Conservation (phyloP, 23 tunicate species). For the Corella eumyota region DNA sequence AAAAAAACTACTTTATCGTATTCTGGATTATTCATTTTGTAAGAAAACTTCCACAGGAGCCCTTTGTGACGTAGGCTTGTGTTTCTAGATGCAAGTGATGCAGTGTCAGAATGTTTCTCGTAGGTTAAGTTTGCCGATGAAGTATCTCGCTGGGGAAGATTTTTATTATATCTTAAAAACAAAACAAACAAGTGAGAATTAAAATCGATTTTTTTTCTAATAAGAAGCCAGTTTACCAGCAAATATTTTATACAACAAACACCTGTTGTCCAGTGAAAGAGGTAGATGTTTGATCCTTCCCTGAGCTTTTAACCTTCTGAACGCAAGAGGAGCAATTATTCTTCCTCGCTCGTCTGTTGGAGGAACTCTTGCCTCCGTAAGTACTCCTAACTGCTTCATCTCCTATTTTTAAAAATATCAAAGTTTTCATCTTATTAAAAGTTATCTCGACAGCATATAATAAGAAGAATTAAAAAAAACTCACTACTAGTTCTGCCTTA, state of each 20-base stretch:
- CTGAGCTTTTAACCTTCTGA: slow-evolving; percentile 61
- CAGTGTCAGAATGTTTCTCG: slow-evolving; percentile 64
- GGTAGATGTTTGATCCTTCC: slow-evolving; percentile 74
- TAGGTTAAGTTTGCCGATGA: neutral
- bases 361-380: slow-evolving; percentile 66
- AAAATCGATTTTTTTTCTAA: neutral
- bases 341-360: slow-evolving; percentile 70
- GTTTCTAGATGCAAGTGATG: slow-evolving; percentile 64
- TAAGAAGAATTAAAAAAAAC: neutral
- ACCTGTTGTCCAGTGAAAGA: slow-evolving; percentile 34
- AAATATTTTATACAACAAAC: too few species aligned
- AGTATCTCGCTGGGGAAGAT: slow-evolving; percentile 1
- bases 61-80: slow-evolving; percentile 70
- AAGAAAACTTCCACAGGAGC: slow-evolving; percentile 80
- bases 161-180: slow-evolving; percentile 3
- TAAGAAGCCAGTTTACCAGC: too few species aligned
- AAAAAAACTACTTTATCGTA: slow-evolving; percentile 39
- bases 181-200: neutral
- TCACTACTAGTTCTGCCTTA: slow-evolving; percentile 41
- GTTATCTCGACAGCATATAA: neutral
- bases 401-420: slow-evolving; percentile 19
- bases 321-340: slow-evolving; percentile 51
- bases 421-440: too few species aligned
- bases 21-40: slow-evolving; percentile 72
- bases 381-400: slow-evolving; percentile 40